Evolutionary conservation across 2,797 vertebrate genomes (phyloP).

Genomic region (Delichon dasypus): DNA sequence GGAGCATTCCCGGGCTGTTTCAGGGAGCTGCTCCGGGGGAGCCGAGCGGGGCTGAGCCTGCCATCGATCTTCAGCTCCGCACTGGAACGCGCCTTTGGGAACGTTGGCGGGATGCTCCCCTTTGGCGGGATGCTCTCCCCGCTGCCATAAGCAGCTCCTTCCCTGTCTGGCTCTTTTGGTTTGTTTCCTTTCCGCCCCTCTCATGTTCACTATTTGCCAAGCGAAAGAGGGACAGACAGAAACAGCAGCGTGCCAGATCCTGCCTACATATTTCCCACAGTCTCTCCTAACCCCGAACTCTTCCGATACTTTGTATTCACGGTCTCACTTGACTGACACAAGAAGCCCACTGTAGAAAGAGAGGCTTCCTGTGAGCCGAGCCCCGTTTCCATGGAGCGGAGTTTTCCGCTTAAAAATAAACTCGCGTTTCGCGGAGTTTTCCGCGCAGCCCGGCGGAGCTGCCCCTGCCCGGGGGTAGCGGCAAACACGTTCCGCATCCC

Average conservation of each 20-base stretch:
- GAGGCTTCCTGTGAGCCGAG: constrained; percentile 39
- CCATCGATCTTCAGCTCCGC: background rate
- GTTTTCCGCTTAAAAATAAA: constrained; percentile 55
- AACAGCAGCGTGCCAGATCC: background rate
- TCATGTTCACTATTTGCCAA: background rate
- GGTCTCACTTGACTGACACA: constrained; percentile 63
- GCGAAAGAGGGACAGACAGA: background rate
- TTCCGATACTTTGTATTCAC: constrained; percentile 65
- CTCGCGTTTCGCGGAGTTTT: background rate
- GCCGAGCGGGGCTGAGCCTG: background rate
- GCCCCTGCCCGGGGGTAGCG: background rate
- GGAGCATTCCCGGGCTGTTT: background rate
- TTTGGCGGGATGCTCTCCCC: background rate
- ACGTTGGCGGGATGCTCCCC: background rate
- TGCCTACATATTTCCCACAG: background rate
- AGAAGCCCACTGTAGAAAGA: constrained; percentile 64
- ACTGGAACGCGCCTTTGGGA: background rate
- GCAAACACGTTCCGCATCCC: background rate
- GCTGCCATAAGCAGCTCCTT: background rate
- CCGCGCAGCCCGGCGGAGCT: background rate
- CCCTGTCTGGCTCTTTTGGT: background rate
- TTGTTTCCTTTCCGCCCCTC: background rate
- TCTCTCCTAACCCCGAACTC: constrained; percentile 45
- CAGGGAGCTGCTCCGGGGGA: background rate
- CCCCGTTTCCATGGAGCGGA: constrained; percentile 68